Conservation (phyloP, 1,140 invertebrate species). For the Macrobrachium nipponense region DNA sequence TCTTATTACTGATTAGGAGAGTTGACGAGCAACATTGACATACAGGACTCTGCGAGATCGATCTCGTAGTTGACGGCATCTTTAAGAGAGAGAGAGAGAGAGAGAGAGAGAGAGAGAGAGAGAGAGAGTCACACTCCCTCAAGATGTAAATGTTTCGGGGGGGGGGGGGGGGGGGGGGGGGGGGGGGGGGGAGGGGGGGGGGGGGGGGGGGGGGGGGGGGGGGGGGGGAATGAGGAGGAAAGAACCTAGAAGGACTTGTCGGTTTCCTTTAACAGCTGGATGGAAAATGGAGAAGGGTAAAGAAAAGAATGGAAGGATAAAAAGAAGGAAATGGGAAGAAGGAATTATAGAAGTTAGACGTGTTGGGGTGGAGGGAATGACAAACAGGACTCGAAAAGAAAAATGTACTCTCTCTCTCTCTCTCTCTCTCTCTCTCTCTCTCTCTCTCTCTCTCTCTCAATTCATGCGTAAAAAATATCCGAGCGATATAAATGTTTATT, state of each 20-base stretch:
- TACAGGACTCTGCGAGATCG: too few relatives aligned
- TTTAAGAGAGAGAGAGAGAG: neutral
- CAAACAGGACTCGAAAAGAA: too few relatives aligned
- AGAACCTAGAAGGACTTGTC: neutral
- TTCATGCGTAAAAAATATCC: too few relatives aligned
- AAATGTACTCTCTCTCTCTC: too few relatives aligned
- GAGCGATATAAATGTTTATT: too few relatives aligned
- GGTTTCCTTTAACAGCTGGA: neutral
- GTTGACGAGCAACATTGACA: too few relatives aligned
- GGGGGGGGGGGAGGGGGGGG: neutral
- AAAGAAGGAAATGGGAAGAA: neutral
- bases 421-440: too few relatives aligned
- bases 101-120: neutral
- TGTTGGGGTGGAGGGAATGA: neutral
- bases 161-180: neutral
- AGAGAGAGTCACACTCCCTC: neutral
- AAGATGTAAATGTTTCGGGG: neutral
- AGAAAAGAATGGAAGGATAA: neutral
- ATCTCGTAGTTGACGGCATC: neutral
- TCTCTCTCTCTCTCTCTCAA: too few relatives aligned
- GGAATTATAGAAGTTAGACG: neutral
- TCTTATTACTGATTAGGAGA: too few relatives aligned
- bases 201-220: neutral
- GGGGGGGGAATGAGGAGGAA: neutral
- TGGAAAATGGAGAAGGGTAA: neutral